A percentile compares a stretch with the other conserved stretches of the same genome.
These are phyloP conservation scores for Odobenus rosmarus DNA, from an alignment of 2,113 vertebrate species.

Conservation along the genomic window DNA sequence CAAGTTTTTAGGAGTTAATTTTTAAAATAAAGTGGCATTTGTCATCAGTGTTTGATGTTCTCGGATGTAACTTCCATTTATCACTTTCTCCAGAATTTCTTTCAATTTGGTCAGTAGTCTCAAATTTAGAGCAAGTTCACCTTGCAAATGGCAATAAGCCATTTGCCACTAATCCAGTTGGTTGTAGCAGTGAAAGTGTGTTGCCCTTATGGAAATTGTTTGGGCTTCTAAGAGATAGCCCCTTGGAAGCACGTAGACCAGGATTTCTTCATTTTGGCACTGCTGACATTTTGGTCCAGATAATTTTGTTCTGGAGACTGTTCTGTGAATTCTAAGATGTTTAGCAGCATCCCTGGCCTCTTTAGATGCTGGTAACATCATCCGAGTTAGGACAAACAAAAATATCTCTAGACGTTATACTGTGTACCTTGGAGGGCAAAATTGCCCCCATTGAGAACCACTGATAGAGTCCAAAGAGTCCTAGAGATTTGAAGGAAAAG, in stretches of 20 bases:
- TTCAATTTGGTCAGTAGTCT: not conserved
- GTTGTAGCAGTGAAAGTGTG: not conserved
- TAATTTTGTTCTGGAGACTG: not conserved
- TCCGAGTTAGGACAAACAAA: not conserved
- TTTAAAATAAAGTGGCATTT: constrained; percentile 12
- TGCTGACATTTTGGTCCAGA: not conserved
- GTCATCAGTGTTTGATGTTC: not conserved
- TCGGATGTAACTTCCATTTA: not conserved
- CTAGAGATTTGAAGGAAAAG: constrained; percentile 1
- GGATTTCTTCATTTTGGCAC: not conserved
- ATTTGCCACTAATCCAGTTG: not conserved
- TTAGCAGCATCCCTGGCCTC: not conserved
- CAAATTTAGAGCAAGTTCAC: constrained; percentile 5
- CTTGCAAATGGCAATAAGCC: not conserved
- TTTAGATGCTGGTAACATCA: not conserved
- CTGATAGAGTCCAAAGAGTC: not conserved
- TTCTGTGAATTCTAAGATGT: not conserved
- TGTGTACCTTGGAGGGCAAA: not conserved
- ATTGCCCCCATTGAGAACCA: not conserved
- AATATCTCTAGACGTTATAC: not conserved
- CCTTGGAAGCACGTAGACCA: not conserved
- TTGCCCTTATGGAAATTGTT: not conserved
- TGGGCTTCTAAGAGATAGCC: not conserved
- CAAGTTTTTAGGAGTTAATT: not conserved
- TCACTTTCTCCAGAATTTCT: not conserved